Evolutionary conservation across 2,113 vertebrate species (phyloP), one percentile per base, ranked within the genome.

Genomic region (Corydoras maculifer): DNA sequence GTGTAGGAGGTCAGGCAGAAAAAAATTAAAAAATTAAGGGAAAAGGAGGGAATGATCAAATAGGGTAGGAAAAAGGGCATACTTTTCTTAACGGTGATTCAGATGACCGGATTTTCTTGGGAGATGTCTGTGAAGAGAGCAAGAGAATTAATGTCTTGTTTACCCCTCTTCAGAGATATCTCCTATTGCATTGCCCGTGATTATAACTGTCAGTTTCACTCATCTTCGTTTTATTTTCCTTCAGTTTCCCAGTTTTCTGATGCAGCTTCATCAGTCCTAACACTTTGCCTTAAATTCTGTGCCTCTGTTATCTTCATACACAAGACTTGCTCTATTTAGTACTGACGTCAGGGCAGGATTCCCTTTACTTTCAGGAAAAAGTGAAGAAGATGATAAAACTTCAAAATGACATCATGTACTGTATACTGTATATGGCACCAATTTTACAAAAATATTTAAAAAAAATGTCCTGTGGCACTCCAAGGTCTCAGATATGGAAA

Each of bases 101-200:
- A 57, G 89, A 84, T 67, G 86, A 87, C 89, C 84, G 88, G 85
- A 88, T 86, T 85, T 87, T 91, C 89, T 90, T 90, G 87, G 89
- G 88, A 90, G 90, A 90, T 88, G 89, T 90, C 89, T 91, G 88
- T 89, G 89, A 90, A 91, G 88, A 90, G 89, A 91, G 88, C 83
- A 87, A 86, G 86, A 91, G 80, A 86, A 87, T 90, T 89, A 90
- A 83, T 85, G 78, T 84, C 87, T 86, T 84, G 87, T 85, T 85
- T 82, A 79, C 79, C 82, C 85, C 89, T 91, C 89, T 91, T 91
- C 90, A 89, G 86, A 90, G 90, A 91, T 90, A 90, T 90, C 87
- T 90, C 89, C 88, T 87, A 74, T 30, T 25, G 62, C 63, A 50
- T 61, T 31, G 43, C 35, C 35, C 7, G 35, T 43, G 35, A 43